Base-by-base conservation (phyloP, 2,797 vertebrate species). In the Rhincodon typus region DNA sequence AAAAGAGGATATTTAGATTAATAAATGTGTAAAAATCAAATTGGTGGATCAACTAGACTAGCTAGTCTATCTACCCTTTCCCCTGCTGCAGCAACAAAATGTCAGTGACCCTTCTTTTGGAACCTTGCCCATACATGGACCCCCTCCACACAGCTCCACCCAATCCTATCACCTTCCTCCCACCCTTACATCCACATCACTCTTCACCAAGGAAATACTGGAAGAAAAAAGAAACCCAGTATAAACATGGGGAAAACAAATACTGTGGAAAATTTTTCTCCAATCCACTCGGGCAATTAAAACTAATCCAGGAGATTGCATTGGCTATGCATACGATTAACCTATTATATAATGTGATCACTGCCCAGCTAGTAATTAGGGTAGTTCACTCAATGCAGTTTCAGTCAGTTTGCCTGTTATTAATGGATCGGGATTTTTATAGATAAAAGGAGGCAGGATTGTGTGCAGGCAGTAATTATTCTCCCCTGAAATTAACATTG, bases 11-110 rank as follows among this genome's bases (percentile, higher is more conserved):
- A 66, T n/a, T 57, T 62, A 15, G 5, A 30, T 84, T 62, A 74
- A 95, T 38, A 62, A 57, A 25, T 84, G 57, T 95, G 21, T 94
- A 72, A 87, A 96, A 95, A 86, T 84, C 67, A 84, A 95, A 34
- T 96, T 69, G 13, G 53, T 91, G n/a, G 57, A 91, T 91, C 30
- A 77, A 77, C 34, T n/a, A 30, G 84, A 87, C 42, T 25, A 87
- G 84, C n/a, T 30, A 34, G 27, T 27, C 50, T 25, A 87, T 53
- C 42, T 50, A 50, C 7, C 7, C 84, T 50, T 46, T 21, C 27
- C 10, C 30, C 23, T 30, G 13, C 12, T 23, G 42, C 46, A 25
- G 86, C 27, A 6, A 17, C 27, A 30, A 7, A 23, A 25, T 62
- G 8, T 62, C 57, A 62, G 10, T 8, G 25, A 57, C 50, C 4